Conservation (phyloP, 2,113 vertebrate genomes). For the Sinosuthora webbiana region DNA sequence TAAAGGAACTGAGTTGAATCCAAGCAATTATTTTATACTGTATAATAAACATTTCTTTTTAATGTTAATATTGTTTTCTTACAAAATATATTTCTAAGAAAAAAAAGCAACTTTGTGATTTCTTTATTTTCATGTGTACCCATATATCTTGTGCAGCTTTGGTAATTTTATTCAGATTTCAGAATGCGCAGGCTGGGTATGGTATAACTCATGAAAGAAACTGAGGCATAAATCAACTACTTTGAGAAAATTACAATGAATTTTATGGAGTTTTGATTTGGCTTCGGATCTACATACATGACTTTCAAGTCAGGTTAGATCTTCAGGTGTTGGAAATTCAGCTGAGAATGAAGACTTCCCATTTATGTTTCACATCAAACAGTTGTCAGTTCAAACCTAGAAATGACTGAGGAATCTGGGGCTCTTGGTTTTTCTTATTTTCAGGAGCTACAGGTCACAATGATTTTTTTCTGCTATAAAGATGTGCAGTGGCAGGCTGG, state of each 20-base stretch:
- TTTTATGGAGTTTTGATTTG: not conserved
- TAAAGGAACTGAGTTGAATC: constrained; percentile 34
- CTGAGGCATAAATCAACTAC: not conserved
- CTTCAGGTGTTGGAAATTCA: not conserved
- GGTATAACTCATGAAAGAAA: not conserved
- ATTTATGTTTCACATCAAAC: not conserved
- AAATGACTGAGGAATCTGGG: not conserved
- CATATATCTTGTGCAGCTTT: not conserved
- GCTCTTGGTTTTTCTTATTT: not conserved
- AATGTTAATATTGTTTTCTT: constrained; percentile 72
- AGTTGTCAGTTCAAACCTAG: not conserved
- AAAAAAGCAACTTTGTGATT: constrained; percentile 31
- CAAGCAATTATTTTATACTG: constrained; percentile 74
- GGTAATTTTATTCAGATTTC: not conserved
- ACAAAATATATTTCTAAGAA: constrained; percentile 77
- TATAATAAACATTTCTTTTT: constrained; percentile 71
- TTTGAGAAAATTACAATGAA: not conserved
- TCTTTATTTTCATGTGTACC: not conserved
- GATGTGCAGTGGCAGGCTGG: not conserved
- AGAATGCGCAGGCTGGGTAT: not conserved
- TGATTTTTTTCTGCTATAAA: not conserved
- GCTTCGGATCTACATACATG: not conserved
- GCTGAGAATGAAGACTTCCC: not conserved
- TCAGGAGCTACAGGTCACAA: not conserved
- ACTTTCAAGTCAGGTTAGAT: not conserved